Evolutionary conservation across 2,888 invertebrate genomes (phyloP), one percentile per base, ranked within the genome.

Genomic region (Myopa testacea): DNA sequence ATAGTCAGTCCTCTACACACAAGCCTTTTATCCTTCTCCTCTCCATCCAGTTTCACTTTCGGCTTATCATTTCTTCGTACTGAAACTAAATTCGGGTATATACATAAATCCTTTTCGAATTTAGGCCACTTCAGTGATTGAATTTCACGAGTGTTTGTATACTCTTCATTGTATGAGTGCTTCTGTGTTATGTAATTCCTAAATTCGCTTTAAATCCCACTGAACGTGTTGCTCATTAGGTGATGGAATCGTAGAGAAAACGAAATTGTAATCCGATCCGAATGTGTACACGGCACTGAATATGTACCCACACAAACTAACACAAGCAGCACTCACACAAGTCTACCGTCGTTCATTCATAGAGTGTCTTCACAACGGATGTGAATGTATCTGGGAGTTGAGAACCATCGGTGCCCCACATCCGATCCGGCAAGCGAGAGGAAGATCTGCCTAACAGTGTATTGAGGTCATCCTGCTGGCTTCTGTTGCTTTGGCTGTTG

Each of bases 101-200:
- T 16, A 55, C 26, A 70, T 70, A 19, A 26, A 34, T 52, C 37
- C n/a, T 26, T 10, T 14, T 55, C 38, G 34, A 55, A 55, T 70
- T 26, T 55, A 55, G 71, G 68, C 68, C 45, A 68, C 68, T 68
- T 40, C 52, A 45, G n/a, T 50, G 12, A 69, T 69, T 19, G 26
- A 45, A 40, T 69, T 69, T 10, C 40, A 19, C 12, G 14, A 6
- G 60, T 19, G 60, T 60, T 16, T 60, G 60, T 60, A 16, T 55
- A 55, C 16, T 10, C 10, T 14, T 55, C 12, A 40, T 69, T 69
- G 4, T 14, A 19, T 60, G 14, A 1, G 60, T 19, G 60, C 12
- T 16, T 60, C 8, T 60, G 60, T 60, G 60, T 38, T 65, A 19
- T 14, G n/a, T 40, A 40, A 45, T 38, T 50, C 12, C 70, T 19